Percentiles rank a stretch among this genome's conserved stretches.
These are phyloP conservation scores for Parotia lawesii DNA, from an alignment of 2,113 vertebrate species.

Conservation along the genomic window DNA sequence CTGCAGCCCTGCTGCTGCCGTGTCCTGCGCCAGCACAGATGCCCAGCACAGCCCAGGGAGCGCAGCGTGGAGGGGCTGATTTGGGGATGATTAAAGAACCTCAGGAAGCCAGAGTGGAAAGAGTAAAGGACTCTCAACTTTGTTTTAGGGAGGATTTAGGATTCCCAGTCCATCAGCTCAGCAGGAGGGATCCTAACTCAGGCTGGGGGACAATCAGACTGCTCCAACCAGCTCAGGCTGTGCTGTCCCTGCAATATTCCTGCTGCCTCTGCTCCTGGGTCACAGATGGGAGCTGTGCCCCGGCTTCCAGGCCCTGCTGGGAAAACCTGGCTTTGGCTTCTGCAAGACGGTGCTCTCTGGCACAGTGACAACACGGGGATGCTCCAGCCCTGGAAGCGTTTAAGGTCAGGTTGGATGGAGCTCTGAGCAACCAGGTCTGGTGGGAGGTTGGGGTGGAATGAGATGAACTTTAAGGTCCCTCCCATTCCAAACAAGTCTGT, in stretches of 20 bases:
- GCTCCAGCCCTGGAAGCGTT: background rate
- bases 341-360: background rate
- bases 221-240: background rate
- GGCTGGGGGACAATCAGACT: background rate
- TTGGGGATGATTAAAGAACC: background rate
- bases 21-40: background rate
- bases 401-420: background rate
- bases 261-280: background rate
- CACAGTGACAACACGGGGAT: rapidly evolving
- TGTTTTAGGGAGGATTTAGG: background rate
- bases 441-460: background rate
- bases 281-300: background rate
- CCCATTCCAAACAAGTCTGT: background rate
- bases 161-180: background rate
- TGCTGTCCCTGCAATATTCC: background rate
- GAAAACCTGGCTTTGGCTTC: background rate
- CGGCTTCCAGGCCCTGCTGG: background rate
- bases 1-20: background rate
- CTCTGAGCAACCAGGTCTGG: background rate
- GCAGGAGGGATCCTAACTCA: too few relatives aligned
- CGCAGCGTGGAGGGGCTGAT: background rate
- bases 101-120: background rate
- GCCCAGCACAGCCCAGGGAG: background rate
- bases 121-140: background rate
- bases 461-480: background rate